phyloP scores from a whole-genome alignment of 2,113 vertebrate genomes.

The Aleadryas rufinucha region DNA sequence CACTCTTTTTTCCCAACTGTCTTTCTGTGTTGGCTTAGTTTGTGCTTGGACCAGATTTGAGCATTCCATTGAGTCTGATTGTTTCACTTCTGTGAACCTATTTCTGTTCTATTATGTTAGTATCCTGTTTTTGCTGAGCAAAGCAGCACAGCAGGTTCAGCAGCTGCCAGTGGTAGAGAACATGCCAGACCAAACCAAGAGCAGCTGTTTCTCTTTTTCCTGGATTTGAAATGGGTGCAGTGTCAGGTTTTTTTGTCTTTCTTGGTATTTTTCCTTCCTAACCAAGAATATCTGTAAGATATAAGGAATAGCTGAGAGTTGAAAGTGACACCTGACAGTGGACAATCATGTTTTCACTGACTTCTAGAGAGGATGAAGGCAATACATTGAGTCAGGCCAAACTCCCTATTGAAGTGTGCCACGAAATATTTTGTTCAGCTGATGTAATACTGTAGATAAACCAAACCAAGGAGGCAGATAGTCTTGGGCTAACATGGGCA shows the following conservation, averaged over 20 bases:
- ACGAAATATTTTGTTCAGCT: neutral
- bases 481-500: neutral
- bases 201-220: conserved; percentile 24
- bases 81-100: conserved; percentile 12
- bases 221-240: neutral
- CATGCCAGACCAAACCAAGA: conserved; percentile 14
- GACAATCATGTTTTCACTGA: neutral
- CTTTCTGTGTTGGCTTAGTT: neutral
- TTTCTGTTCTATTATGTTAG: neutral
- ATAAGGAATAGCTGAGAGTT: neutral
- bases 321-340: neutral
- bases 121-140: conserved; percentile 15
- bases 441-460: neutral
- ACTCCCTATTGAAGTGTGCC: neutral
- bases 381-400: neutral
- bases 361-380: neutral
- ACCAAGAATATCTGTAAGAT: neutral
- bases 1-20: neutral
- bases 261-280: neutral
- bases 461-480: neutral
- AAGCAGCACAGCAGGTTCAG: conserved; percentile 4
- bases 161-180: conserved; percentile 1
- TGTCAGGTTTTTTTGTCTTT: neutral
- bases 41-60: neutral
- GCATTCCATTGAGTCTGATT: neutral